Conservation (phyloP, 2,888 invertebrate species). For the Drepana falcataria region DNA sequence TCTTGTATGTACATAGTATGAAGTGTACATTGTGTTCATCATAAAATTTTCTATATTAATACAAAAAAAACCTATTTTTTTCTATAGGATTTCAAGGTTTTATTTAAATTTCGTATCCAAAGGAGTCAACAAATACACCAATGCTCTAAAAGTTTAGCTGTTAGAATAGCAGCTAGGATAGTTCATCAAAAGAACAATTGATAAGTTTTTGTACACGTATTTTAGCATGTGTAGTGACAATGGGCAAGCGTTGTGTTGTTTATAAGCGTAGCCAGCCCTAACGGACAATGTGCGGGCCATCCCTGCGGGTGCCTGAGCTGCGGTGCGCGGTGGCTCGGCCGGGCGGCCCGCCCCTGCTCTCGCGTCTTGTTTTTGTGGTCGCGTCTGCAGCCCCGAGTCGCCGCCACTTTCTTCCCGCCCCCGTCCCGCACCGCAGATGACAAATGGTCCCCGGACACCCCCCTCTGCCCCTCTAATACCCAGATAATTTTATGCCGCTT, state of each 20-base stretch:
- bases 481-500: slow-evolving; percentile 73
- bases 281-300: slow-evolving; percentile 34
- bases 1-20: no score
- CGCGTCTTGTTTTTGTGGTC: slow-evolving; percentile 74
- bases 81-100: no score
- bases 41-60: no score
- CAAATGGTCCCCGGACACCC: slow-evolving; percentile 74
- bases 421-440: slow-evolving; percentile 60
- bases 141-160: no score
- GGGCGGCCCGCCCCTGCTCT: slow-evolving; percentile 58
- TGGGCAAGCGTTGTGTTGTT: slow-evolving; percentile 31
- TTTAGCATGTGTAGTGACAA: slow-evolving; percentile 23
- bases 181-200: neutral
- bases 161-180: no score
- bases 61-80: no score
- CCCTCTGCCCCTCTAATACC: slow-evolving; percentile 64
- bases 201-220: slow-evolving; percentile 8
- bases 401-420: slow-evolving; percentile 59
- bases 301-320: slow-evolving; percentile 51
- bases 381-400: slow-evolving; percentile 73
- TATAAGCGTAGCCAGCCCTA: slow-evolving; percentile 26
- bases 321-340: slow-evolving; percentile 44
- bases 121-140: no score
- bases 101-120: no score
- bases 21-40: no score